Evolutionary conservation across 2,888 invertebrate species (phyloP), one percentile per base, ranked within the genome.

Genomic region (Drosophila mayaguana): DNA sequence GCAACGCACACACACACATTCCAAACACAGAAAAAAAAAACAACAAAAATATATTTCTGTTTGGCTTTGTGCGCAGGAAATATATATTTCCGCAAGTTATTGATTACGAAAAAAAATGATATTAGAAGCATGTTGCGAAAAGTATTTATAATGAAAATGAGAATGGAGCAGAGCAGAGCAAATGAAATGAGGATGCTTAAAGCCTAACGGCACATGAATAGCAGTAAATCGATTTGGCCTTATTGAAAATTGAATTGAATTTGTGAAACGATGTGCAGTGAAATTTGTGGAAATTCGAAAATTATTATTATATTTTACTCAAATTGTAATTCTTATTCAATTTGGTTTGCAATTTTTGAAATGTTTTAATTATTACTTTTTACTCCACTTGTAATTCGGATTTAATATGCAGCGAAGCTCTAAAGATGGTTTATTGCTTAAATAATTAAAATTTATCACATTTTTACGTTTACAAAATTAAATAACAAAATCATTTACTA

Each of bases 21-120:
- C 7, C 16, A 38, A n/a, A 48, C 25, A 48, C 4, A n/a, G 11
- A 28, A 48, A 28, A 18, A 32, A 28, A 36, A 2, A 51, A 32
- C 28, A 22, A 32, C 28, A 28, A 20, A 28, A 53, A 11, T 53
- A 53, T 38, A n/a, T 53, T n/a, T 53, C 11, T 53, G 53, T 22
- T 16, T 36, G 36, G 48, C 36, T 38, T 38, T n/a, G 53, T 53
- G 53, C 22, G 53, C 53, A 53, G 53, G 53, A 53, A 53, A 53
- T 36, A 63, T 81, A 69, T 67, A 45, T 80, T 80, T 80, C 68
- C 75, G 66, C 72, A 75, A 81, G 72, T 75, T 81, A 81, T 81
- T 83, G 84, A 81, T 81, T 81, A 72, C 69, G 67, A 43, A 28
- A 28, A 48, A 48, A 48, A 75, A 73, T 73, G 70, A 53, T 53